phyloP scores from a whole-genome alignment of 2,888 invertebrate species.

The Rhorus exstirpatorius region DNA sequence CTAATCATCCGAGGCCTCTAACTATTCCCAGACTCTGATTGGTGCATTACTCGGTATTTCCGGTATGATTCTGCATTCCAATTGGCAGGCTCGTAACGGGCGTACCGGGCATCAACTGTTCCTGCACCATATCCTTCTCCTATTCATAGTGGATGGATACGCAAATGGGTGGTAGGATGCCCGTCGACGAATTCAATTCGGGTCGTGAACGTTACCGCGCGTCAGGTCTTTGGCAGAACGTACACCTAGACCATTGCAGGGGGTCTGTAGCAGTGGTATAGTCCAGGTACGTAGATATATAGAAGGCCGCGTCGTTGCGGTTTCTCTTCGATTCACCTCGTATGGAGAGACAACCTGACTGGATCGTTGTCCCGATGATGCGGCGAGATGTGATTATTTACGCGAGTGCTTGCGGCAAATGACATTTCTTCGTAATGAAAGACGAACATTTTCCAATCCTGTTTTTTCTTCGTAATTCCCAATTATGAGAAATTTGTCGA shows the following conservation, averaged over 20 bases:
- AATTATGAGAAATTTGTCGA: too few relatives aligned
- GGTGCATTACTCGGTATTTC: slow-evolving; percentile 86
- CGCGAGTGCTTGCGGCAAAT: slow-evolving; percentile 27
- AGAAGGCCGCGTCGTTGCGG: slow-evolving; percentile 63
- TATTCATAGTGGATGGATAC: slow-evolving; percentile 42
- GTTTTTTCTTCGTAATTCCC: too few relatives aligned
- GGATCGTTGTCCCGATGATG: slow-evolving; percentile 57
- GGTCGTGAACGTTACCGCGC: slow-evolving; percentile 93
- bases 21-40: slow-evolving; percentile 86
- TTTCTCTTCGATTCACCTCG: slow-evolving; percentile 63
- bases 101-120: slow-evolving; percentile 74
- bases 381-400: slow-evolving; percentile 58
- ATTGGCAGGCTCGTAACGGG: slow-evolving; percentile 81
- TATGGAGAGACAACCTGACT: slow-evolving; percentile 48
- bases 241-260: background rate
- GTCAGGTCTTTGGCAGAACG: slow-evolving; percentile 91
- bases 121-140: slow-evolving; percentile 59
- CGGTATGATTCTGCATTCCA: slow-evolving; percentile 86
- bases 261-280: background rate
- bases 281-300: slow-evolving; percentile 14
- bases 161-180: slow-evolving; percentile 82
- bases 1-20: slow-evolving; percentile 85
- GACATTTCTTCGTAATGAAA: slow-evolving; percentile 11
- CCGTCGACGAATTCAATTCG: slow-evolving; percentile 96
- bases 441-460: too few relatives aligned